Base-by-base conservation (phyloP, 2,888 invertebrate species). In the Escarpia spicata region DNA sequence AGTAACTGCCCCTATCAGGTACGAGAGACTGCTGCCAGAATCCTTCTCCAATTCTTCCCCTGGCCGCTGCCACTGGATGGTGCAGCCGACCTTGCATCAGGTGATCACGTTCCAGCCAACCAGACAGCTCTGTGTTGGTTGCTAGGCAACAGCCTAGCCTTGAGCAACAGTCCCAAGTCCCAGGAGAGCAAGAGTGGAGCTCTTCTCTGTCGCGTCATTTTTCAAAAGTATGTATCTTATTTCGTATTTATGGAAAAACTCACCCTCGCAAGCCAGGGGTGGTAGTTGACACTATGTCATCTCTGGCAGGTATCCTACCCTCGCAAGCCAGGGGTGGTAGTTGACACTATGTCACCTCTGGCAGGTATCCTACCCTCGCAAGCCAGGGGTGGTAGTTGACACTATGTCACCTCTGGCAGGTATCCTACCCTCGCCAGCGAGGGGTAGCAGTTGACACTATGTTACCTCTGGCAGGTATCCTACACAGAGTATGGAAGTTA, bases 161-260 rank as follows among this genome's bases (percentile, higher is more conserved):
- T 97, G 93, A 97, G 97, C 94, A 97, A 96, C 94, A 97, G 97
- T 94, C 97, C 97, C 93, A 97, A 97, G 95, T 97, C 97, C 94
- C 97, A 97, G 95, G 97, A 97, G 95, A 97, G 97, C 60, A 97
- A 97, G 94, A 97, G 97, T 95, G 97, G 97, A 19, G 97, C 97
- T 92, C 96, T 97, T 89, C 96, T 97, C 94, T 96, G 97, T 93
- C 97, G 97, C 95, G 96, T 97, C 93, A 95, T 97, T 52, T 96
- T 97, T 75, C 93, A 94, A 90, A 95, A 95, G 96, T 96, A 94
- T 75, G 26, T 75, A 75, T 75, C 26, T 26, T 19, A 3, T 75
- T 19, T 19, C 75, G 6, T 19, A 75, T 26, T 75, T 26, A 75
- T 26, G n/a, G 19, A 75, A 52, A 52, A 6, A 52, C 52, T 52